Conservation (phyloP, 2,888 invertebrate genomes). For the Agriotes lineatus region DNA sequence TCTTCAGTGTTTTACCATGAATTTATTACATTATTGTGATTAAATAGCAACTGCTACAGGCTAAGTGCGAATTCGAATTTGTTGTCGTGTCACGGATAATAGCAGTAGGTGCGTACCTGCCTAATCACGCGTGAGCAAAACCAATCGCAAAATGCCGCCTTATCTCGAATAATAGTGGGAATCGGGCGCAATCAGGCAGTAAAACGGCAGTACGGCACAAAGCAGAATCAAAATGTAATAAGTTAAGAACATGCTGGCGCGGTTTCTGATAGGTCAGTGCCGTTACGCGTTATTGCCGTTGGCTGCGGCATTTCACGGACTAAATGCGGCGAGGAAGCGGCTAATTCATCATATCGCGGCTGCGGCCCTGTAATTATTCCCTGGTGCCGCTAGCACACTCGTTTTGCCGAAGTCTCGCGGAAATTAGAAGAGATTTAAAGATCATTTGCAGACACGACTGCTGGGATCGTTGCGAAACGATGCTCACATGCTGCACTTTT, state of each 20-base stretch:
- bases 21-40: neutral
- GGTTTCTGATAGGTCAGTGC: slow-evolving; percentile 36
- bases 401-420: slow-evolving; percentile 25
- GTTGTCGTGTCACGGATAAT: neutral
- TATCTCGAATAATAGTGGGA: slow-evolving; percentile 7
- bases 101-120: neutral
- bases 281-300: slow-evolving; percentile 49
- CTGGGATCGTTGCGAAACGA: slow-evolving; percentile 38
- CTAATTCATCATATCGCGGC: slow-evolving; percentile 65
- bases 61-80: neutral
- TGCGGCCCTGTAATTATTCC: slow-evolving; percentile 64
- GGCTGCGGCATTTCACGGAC: slow-evolving; percentile 48
- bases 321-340: slow-evolving; percentile 56
- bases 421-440: slow-evolving; percentile 42
- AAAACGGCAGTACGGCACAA: slow-evolving; percentile 30
- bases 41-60: neutral
- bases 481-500: slow-evolving; percentile 19
- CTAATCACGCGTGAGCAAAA: neutral
- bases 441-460: slow-evolving; percentile 37
- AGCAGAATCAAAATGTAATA: slow-evolving; percentile 16
- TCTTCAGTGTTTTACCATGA: too few species aligned
- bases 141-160: slow-evolving; percentile 6
- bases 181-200: neutral
- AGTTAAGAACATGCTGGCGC: slow-evolving; percentile 3
- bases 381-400: slow-evolving; percentile 60